Percentiles rank a stretch among this genome's conserved stretches.
Evolutionary conservation across 2,797 vertebrate genomes (phyloP).

Genomic region (Myripristis murdjan): DNA sequence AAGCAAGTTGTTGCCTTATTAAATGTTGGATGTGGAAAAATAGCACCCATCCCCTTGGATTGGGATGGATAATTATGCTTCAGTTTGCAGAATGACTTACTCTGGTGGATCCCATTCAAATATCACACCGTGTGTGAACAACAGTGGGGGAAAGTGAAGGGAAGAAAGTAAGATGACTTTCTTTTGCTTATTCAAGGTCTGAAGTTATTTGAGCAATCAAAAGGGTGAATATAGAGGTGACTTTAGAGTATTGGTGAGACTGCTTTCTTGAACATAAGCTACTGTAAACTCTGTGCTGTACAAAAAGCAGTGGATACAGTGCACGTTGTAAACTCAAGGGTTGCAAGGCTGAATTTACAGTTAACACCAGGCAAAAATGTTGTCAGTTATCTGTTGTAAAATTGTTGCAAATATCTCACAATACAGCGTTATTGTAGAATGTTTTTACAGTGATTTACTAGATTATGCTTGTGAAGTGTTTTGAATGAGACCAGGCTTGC

Average conservation of each 20-base stretch:
- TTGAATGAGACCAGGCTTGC: no score
- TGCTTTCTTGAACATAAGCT: conserved; percentile 12
- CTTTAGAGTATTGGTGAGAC: conserved; percentile 12
- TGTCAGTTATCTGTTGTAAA: no score
- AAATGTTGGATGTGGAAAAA: conserved; percentile 44
- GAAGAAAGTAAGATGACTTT: neutral
- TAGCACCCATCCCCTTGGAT: conserved; percentile 36
- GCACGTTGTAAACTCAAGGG: conserved; percentile 22
- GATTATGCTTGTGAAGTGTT: no score
- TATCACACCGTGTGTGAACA: neutral
- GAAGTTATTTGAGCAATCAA: conserved; percentile 45
- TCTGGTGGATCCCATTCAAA: conserved; percentile 25
- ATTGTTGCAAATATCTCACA: no score
- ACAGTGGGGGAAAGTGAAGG: conserved; percentile 1
- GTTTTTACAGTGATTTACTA: no score
- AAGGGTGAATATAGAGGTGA: conserved; percentile 27
- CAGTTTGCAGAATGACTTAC: conserved; percentile 48
- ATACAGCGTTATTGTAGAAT: no score
- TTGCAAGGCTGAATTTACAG: conserved; percentile 6
- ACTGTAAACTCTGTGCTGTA: conserved; percentile 22
- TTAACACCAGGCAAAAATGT: no score
- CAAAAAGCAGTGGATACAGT: conserved; percentile 9
- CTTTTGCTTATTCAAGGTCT: conserved; percentile 17
- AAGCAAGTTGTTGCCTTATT: conserved; percentile 54
- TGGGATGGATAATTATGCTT: conserved; percentile 46